These are phyloP conservation scores for Anoura caudifer DNA, from an alignment of 2,113 vertebrate species.

Conservation along the genomic window DNA sequence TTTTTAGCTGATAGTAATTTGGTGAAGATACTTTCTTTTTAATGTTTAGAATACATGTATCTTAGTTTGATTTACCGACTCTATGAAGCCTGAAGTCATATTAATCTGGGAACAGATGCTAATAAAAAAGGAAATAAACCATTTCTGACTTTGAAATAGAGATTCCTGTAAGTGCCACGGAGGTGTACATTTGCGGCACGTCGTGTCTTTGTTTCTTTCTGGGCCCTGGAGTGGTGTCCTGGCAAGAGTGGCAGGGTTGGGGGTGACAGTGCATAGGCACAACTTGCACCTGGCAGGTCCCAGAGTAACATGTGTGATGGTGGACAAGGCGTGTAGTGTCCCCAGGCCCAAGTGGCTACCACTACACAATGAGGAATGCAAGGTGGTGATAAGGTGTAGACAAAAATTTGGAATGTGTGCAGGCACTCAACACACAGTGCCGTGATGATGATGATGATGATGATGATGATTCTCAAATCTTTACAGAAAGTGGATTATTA, in stretches of 20 bases:
- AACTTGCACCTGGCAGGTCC: neutral
- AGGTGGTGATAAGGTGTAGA: neutral
- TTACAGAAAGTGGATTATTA: neutral
- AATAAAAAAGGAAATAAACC: neutral
- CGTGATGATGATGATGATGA: neutral
- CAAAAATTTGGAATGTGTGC: neutral
- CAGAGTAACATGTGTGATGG: neutral
- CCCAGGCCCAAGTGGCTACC: neutral
- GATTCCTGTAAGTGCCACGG: neutral
- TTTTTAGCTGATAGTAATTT: neutral
- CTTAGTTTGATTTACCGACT: neutral
- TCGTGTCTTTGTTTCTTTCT: neutral
- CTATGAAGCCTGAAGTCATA: neutral
- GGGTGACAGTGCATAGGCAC: neutral
- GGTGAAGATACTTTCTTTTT: neutral
- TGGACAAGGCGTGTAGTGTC: neutral
- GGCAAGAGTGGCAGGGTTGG: neutral
- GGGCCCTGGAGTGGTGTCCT: neutral
- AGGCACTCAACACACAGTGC: neutral
- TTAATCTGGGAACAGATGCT: neutral
- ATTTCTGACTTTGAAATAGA: neutral
- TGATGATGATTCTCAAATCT: neutral
- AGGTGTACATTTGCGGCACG: neutral
- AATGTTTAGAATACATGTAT: neutral
- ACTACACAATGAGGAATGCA: neutral